Percentiles rank a stretch among this genome's conserved stretches.
These are phyloP conservation scores for Eupithecia dodoneata DNA, from an alignment of 2,888 invertebrate species.

Conservation along the genomic window DNA sequence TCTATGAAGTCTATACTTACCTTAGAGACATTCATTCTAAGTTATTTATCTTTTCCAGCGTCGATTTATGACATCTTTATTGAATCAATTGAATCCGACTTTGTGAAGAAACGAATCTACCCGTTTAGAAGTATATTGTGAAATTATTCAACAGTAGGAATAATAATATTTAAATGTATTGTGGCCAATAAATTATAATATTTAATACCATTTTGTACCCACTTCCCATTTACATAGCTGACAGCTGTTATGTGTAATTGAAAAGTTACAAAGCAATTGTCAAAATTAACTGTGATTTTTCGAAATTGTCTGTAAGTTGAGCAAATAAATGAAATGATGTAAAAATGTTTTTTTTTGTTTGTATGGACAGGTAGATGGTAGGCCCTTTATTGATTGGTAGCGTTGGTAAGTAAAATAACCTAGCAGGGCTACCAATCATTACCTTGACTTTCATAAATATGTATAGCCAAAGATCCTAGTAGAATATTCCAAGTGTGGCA, in stretches of 20 bases:
- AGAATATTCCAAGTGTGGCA: too few species aligned
- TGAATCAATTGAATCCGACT: slow-evolving; percentile 50
- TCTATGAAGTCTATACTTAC: slow-evolving; percentile 41
- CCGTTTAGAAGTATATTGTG: slow-evolving; percentile 62
- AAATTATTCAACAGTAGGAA: slow-evolving; percentile 71
- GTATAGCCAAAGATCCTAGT: too few species aligned
- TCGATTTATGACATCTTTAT: slow-evolving; percentile 43
- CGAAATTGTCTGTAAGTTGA: slow-evolving; percentile 85
- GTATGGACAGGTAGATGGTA: not conserved
- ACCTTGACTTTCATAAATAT: not conserved
- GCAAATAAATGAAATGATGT: slow-evolving; percentile 82
- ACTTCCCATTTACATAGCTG: slow-evolving; percentile 79
- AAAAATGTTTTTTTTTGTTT: slow-evolving; percentile 36
- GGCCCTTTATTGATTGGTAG: not conserved
- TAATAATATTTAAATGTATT: slow-evolving; percentile 67
- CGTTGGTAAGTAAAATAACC: too few species aligned
- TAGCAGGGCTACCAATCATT: not conserved
- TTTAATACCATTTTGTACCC: slow-evolving; percentile 83
- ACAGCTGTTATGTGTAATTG: slow-evolving; percentile 76
- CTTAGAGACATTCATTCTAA: slow-evolving; percentile 37
- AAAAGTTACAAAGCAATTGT: slow-evolving; percentile 79
- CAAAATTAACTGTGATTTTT: slow-evolving; percentile 84
- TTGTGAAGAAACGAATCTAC: slow-evolving; percentile 61
- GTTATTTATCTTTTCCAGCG: slow-evolving; percentile 42
- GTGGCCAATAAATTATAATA: slow-evolving; percentile 82